Base-by-base conservation (phyloP, 2,797 vertebrate species). In the Chrysocyon brachyurus region DNA sequence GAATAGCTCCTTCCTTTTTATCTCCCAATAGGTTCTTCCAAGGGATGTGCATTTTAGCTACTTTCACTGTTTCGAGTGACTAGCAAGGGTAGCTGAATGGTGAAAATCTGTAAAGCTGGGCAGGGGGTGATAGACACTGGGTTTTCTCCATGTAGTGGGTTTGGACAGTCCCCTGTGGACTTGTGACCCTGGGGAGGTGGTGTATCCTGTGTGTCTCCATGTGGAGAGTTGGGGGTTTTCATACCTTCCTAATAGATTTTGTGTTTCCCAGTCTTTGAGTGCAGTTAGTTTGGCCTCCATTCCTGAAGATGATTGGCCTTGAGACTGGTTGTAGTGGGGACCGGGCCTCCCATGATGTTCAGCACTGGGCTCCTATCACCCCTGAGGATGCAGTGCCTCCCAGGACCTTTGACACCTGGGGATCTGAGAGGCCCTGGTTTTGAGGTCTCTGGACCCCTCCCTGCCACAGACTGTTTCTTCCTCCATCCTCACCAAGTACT, bases 331-430 rank as follows among this genome's bases (percentile, higher is more conserved):
- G 46, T 21, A 52, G 16, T 26, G 57, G 57, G 26, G 15, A 7
- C 91, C 8, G 1, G 12, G 88, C 61, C 85, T 61, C 94, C 85
- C 16, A 0, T 96, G 91, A 95, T 97, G 95, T 61, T 66, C 12
- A 91, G 97, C 93, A 96, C 96, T 98, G 95, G 94, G 92, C 94
- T 97, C 96, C 0, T 4, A 95, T 72, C 87, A 87, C 19, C 46
- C 52, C 0, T 98, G 97, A 97, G 68, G 95, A 96, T 56, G 54
- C 96, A 70, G 94, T 97, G 97, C 87, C 56, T 52, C 66, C 83
- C 64, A 86, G 93, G 81, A 97, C 82, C 78, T 95, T 95, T 97
- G 97, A 95, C 78, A 95, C 79, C 84, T 97, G 96, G 83, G 66
- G 83, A 5, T 86, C 96, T 97, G 94, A 97, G 86, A 94, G 4